Base-by-base conservation (phyloP, 92 coral and sea anemone species). In the Plumapathes pennacea region DNA sequence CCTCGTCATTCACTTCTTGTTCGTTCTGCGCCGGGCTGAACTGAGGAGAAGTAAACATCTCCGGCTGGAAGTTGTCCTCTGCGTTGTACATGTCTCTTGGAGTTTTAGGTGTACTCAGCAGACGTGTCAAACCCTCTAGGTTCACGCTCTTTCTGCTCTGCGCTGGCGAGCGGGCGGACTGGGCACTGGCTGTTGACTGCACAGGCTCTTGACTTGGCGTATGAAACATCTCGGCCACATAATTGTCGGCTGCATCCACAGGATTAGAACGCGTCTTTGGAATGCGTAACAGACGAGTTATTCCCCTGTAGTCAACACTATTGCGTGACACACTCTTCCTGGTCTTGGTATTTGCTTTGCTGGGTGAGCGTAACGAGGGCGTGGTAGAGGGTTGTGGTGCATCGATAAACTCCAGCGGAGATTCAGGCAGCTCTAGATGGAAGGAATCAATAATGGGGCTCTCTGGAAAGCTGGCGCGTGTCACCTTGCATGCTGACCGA, bases 41-140 rank as follows among this genome's bases (percentile, higher is more conserved):
- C 15, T 5, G 12, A 15, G 86, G 86, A 5, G 78, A 38, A 10
- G 71, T 33, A 33, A 86, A 86, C 61, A 78, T 8, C 39, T 33
- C 26, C 4, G 95, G 60, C 22, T 52, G 82, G 31, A 71, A 86
- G 62, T 76, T 71, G 24, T 82, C 83, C 39, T 85, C 89, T 4
- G 58, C 57, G 27, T 60, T 49, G 13, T 38, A 60, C 21, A 47
- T 60, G 12, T 58, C 32, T 54, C 71, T 49, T 17, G 54, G 81
- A 10, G 28, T 57, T 52, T 62, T 82, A 5, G 86, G 89, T 3
- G 83, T 81, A 64, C 67, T 83, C 89, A 76, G 37, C 11, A 71
- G 50, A 13, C 60, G 73, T 4, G 54, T 52, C 4, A 85, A 12
- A 14, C 94, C 92, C 43, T 66, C 34, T 12, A 74, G 77, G 22